Evolutionary conservation across 1,140 invertebrate genomes (phyloP).

Genomic region (Lethrus apterus): DNA sequence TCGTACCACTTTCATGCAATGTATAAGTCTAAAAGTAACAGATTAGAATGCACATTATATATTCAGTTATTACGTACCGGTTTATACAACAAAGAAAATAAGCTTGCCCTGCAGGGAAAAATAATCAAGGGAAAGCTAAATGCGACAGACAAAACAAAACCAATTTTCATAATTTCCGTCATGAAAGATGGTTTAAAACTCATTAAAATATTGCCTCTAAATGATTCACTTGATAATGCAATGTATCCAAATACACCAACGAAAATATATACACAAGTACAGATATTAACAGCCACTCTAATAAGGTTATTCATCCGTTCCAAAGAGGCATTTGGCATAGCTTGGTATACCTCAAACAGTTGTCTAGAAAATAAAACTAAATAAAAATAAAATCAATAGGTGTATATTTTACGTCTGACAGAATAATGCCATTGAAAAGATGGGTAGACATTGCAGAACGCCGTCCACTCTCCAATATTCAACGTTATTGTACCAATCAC

Average conservation of each 20-base stretch:
- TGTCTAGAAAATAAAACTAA: slow-evolving; percentile 56
- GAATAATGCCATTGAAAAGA: slow-evolving; percentile 90
- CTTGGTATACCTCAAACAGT: slow-evolving; percentile 92
- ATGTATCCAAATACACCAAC: slow-evolving; percentile 95
- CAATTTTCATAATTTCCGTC: slow-evolving; percentile 84
- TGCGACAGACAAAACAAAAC: slow-evolving; percentile 89
- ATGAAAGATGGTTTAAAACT: slow-evolving; percentile 71
- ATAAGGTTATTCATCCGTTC: slow-evolving; percentile 86
- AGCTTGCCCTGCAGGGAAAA: slow-evolving; percentile 89
- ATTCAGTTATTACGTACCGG: slow-evolving; percentile 54
- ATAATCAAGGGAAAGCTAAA: slow-evolving; percentile 95
- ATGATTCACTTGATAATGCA: slow-evolving; percentile 73
- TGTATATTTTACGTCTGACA: slow-evolving; percentile 78
- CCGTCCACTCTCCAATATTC: slow-evolving; percentile 79
- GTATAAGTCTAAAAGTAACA: slow-evolving; percentile 29
- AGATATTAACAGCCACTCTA: slow-evolving; percentile 83
- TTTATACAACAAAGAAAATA: slow-evolving; percentile 85
- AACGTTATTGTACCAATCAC: slow-evolving; percentile 68
- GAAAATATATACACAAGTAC: slow-evolving; percentile 75
- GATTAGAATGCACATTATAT: not conserved
- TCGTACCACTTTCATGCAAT: slow-evolving; percentile 45
- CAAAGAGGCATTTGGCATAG: slow-evolving; percentile 76
- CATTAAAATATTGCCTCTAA: slow-evolving; percentile 85
- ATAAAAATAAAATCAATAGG: slow-evolving; percentile 8
- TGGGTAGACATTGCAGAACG: slow-evolving; percentile 84